phyloP scores from a whole-genome alignment of 2,888 invertebrate species.

The Bruchidius siliquastri region DNA sequence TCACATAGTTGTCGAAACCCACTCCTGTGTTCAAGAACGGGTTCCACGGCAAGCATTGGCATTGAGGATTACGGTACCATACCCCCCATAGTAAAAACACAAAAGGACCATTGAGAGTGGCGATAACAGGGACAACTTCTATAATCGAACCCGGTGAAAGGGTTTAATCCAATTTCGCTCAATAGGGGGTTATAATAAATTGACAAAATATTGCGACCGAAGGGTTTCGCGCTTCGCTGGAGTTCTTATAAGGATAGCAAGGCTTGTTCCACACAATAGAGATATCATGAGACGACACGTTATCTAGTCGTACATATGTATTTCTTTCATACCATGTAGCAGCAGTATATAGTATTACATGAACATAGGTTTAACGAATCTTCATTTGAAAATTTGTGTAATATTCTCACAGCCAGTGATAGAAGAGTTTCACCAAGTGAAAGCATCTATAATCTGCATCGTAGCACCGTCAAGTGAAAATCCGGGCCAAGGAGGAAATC shows the following conservation, averaged over 20 bases:
- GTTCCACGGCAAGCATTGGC: not conserved
- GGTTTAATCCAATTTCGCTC: not conserved
- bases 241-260: not conserved
- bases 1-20: not conserved
- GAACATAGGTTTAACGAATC: too few relatives aligned
- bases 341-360: too few relatives aligned
- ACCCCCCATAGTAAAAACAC: not conserved
- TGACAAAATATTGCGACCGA: not conserved
- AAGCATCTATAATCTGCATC: too few relatives aligned
- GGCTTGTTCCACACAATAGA: not conserved
- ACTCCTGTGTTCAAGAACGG: not conserved
- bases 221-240: not conserved
- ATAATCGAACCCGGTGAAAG: not conserved
- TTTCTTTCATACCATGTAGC: too few relatives aligned
- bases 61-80: not conserved
- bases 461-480: too few relatives aligned
- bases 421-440: too few relatives aligned
- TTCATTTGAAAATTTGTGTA: too few relatives aligned
- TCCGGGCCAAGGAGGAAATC: too few relatives aligned
- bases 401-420: too few relatives aligned
- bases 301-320: too few relatives aligned
- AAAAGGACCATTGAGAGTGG: not conserved
- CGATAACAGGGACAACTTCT: not conserved
- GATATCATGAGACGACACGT: too few relatives aligned
- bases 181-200: not conserved